phyloP scores from a whole-genome alignment of 1,140 invertebrate species.

The Euschistus heros region DNA sequence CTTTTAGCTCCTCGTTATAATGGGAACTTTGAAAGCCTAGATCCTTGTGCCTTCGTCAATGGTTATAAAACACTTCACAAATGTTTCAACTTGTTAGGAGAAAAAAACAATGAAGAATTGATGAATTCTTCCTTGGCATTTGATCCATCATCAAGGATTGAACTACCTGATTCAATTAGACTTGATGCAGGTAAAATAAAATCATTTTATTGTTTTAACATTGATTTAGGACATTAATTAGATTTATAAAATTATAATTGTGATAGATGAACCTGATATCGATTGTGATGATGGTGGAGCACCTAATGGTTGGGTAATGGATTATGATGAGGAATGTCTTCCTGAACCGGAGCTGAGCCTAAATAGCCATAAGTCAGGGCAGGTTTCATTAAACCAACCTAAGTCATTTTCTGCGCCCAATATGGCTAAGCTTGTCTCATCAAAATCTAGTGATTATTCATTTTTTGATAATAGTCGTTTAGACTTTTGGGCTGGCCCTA shows the following conservation, averaged over 20 bases:
- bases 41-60: slow-evolving; percentile 4
- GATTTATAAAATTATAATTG: neutral
- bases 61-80: slow-evolving; percentile 13
- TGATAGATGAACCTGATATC: slow-evolving; percentile 13
- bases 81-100: neutral
- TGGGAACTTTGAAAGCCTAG: slow-evolving; percentile 9
- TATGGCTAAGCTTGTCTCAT: slow-evolving; percentile 28
- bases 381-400: neutral
- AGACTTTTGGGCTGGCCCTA: slow-evolving; percentile 61
- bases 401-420: neutral
- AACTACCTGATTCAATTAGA: neutral
- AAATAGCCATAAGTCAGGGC: neutral
- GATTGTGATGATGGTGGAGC: slow-evolving; percentile 33
- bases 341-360: neutral
- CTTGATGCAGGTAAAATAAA: neutral
- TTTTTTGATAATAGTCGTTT: slow-evolving; percentile 48
- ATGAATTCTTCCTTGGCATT: slow-evolving; percentile 3
- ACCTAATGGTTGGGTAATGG: neutral
- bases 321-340: slow-evolving; percentile 20
- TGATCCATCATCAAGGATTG: slow-evolving; percentile 4
- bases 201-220: neutral
- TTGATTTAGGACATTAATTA: neutral
- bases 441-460: slow-evolving; percentile 52
- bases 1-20: neutral
- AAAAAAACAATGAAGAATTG: neutral